Percentiles rank a stretch among this genome's conserved stretches.
Conservation (phyloP, 1,140 invertebrate genomes). For the Drosophila orosa region DNA sequence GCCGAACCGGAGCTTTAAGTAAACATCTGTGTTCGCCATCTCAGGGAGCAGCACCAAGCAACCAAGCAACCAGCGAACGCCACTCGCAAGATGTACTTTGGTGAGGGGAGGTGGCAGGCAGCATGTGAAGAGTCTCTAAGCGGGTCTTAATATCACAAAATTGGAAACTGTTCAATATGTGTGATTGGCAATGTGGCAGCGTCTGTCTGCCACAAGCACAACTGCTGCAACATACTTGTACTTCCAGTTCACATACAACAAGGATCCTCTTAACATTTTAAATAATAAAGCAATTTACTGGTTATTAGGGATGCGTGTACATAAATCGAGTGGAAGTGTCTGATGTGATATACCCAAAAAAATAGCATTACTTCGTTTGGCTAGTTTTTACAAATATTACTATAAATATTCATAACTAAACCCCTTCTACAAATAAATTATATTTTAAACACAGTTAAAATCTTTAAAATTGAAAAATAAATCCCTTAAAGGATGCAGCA, state of each 20-base stretch:
- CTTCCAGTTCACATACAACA: not conserved
- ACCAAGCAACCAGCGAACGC: not conserved
- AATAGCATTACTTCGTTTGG: too few relatives aligned
- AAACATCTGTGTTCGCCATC: conserved; percentile 52
- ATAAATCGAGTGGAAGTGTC: too few relatives aligned
- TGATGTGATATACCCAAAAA: too few relatives aligned
- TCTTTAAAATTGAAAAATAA: not conserved
- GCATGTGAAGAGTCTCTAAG: conserved; percentile 37
- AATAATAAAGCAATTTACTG: not conserved
- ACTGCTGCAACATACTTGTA: not conserved
- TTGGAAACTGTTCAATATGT: conserved; percentile 46
- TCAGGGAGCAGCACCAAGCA: conserved; percentile 4
- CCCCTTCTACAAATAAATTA: too few relatives aligned
- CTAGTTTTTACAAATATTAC: too few relatives aligned
- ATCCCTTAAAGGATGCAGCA: too few relatives aligned
- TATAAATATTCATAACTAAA: too few relatives aligned
- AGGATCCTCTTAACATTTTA: not conserved
- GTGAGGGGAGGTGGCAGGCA: not conserved
- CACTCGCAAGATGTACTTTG: conserved; percentile 7
- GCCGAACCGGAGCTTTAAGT: conserved; percentile 50
- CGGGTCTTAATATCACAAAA: conserved; percentile 49
- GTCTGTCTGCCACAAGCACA: conserved; percentile 5
- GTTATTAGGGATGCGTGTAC: too few relatives aligned
- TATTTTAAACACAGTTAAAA: not conserved
- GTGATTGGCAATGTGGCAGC: conserved; percentile 44